Evolutionary conservation across 2,797 vertebrate genomes (phyloP), one percentile per base, ranked within the genome.

Genomic region (Tapera naevia): DNA sequence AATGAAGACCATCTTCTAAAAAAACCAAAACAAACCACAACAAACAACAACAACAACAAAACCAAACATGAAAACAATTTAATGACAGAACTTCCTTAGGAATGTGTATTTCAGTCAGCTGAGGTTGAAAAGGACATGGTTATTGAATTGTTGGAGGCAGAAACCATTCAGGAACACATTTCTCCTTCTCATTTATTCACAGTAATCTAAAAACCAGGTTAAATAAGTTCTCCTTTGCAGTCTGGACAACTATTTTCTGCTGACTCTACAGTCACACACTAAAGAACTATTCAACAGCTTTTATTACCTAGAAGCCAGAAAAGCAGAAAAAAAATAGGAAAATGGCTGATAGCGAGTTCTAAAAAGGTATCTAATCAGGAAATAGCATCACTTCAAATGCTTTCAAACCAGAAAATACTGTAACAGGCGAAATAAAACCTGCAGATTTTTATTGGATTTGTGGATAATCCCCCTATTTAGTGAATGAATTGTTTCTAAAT

Each of bases 101-200:
- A 92, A 32, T 35, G 12, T 56, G 1, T 51, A 50, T 86, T 89
- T 81, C 50, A 80, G 50, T 81, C 58, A 90, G 66, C 11, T 72
- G 25, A 65, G 45, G 60, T 17, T 80, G 53, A 89, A 83, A 39
- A 82, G 53, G 84, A 25, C 67, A 84, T 2, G 10, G 60, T 90
- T 85, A 92, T 32, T 61, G 45, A 97, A 90, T 41, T 94, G 88
- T 5, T 53, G 67, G 86, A 89, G 86, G 81, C 17, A 94, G 81
- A 92, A 97, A 96, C 90, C 69, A 90, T 30, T 27, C 50, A 91
- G 57, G 61, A 95, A 94, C 65, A 81, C 21, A 41, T 70, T 86
- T 97, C 32, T 88, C 50, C 28, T 91, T 66, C 87, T 69, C 70
- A 94, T 64, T 95, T 95, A 89, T 87, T 96, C 74, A 85, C 45